Evolutionary conservation across 1,140 invertebrate genomes (phyloP), one percentile per base, ranked within the genome.

Genomic region (Palaemon carinicauda): DNA sequence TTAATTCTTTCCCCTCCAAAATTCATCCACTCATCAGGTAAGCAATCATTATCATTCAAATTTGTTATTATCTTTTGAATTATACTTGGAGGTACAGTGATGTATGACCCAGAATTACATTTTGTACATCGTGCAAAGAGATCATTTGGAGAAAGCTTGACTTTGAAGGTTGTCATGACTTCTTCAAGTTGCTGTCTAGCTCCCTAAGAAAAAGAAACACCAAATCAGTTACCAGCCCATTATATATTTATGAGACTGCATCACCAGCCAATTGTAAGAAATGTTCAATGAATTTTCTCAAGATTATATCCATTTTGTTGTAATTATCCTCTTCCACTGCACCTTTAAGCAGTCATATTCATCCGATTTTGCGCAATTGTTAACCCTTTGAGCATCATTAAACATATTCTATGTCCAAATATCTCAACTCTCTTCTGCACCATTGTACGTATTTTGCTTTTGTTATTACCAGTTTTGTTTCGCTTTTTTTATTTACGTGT

Each of bases 121-220:
- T 86, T 79, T 31, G 60, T 21, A 52, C 83, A 86, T 29, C 83
- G 41, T 69, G 83, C 83, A 74, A 86, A 86, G 15, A 86, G 51
- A 80, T 86, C 77, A 73, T 41, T 80, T 15, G 69, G 3, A 10
- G 83, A 80, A 21, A 86, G 56, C 65, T 86, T 86, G 15, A 86
- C 74, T 7, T 73, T 79, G 60, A 86, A 86, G 1, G 24, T 60
- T 21, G 31, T 5, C 14, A 86, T 71, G 14, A 86, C 24, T 52
- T 86, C 83, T 14, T 41, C 77, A 33, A 86, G 41, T 60, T 86
- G 83, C 3, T 80, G 29, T 27, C 73, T 50, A 19, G 60, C 83
- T 14, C 14, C 17, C 83, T 86, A 56, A 29, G 80, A 80, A 12
- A n/a, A 51, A 74, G 52, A 31, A 29, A 51, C 24, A 53, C 21